Evolutionary conservation across 2,888 invertebrate species (phyloP).

Genomic region (Brenthis ino): DNA sequence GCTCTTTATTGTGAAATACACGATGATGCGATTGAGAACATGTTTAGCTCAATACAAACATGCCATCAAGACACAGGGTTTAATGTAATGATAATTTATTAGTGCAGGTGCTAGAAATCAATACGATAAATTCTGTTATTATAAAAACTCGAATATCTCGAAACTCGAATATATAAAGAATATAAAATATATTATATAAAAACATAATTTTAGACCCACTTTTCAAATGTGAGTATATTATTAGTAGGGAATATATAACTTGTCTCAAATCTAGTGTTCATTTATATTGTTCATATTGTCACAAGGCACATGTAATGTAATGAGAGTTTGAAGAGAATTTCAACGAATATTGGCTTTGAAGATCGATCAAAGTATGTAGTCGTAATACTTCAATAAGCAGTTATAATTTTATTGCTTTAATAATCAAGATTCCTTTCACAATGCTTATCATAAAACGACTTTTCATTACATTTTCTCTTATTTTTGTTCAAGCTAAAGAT

Average conservation of each 20-base stretch:
- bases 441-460: constrained; percentile 46
- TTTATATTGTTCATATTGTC: not conserved
- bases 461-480: constrained; percentile 35
- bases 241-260: not conserved
- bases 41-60: constrained; percentile 23
- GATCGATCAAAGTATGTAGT: constrained; percentile 11
- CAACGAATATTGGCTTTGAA: constrained; percentile 9
- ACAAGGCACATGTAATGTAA: not conserved
- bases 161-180: no score
- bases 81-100: constrained; percentile 26
- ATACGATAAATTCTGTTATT: constrained; percentile 1
- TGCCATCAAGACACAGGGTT: constrained; percentile 13
- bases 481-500: constrained; percentile 31
- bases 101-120: constrained; percentile 19
- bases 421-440: constrained; percentile 41
- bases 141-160: not conserved
- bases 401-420: constrained; percentile 19
- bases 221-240: not conserved
- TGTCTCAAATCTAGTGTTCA: not conserved
- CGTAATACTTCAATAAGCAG: constrained; percentile 15
- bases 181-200: not conserved
- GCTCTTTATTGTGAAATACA: constrained; percentile 9
- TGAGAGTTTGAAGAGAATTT: constrained; percentile 3
- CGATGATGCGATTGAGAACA: constrained; percentile 17
- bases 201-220: not conserved